Evolutionary conservation across 2,113 vertebrate genomes (phyloP).

Genomic region (Pterocles orientalis): DNA sequence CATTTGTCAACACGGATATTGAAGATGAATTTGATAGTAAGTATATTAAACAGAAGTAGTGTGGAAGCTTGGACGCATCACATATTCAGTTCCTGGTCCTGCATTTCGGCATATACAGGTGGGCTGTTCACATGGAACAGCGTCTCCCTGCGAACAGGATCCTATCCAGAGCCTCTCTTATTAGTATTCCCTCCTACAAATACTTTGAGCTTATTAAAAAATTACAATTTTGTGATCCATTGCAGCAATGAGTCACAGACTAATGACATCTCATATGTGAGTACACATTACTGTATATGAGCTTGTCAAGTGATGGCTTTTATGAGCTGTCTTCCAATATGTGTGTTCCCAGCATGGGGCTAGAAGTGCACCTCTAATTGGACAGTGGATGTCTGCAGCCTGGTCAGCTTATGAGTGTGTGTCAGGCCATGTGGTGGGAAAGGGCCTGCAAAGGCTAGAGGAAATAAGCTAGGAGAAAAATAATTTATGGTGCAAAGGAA

Average conservation of each 20-base stretch:
- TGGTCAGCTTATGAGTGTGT: neutral
- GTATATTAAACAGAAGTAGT: constrained; percentile 30
- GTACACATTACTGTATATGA: neutral
- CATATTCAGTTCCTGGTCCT: neutral
- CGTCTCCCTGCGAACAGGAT: neutral
- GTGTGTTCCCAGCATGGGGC: neutral
- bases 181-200: neutral
- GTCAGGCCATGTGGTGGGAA: neutral
- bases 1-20: constrained; percentile 78
- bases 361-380: neutral
- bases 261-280: neutral
- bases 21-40: constrained; percentile 80
- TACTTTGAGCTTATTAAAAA: neutral
- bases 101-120: neutral
- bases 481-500: neutral
- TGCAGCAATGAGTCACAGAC: neutral
- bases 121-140: neutral
- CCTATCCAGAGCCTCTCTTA: neutral
- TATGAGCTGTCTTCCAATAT: neutral
- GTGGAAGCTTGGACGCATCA: neutral
- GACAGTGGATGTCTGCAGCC: neutral
- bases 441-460: neutral
- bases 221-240: neutral
- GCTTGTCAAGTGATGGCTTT: neutral
- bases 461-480: neutral